Percentiles rank a stretch among this genome's conserved stretches.
These are phyloP conservation scores for Galaxea fascicularis DNA, from an alignment of 92 coral and sea anemone genomes.

Conservation along the genomic window DNA sequence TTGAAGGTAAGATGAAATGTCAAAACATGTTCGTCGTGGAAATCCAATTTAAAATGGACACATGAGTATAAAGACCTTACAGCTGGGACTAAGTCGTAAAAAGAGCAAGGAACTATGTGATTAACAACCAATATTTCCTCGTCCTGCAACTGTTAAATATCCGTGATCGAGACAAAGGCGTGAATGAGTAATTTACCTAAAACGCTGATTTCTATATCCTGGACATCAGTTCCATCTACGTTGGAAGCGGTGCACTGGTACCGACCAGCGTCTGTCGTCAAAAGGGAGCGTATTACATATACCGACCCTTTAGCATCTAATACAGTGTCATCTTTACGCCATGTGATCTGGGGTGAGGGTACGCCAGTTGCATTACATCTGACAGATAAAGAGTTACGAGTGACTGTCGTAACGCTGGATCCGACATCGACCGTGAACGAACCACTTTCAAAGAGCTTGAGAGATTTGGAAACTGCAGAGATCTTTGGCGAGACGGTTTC, in stretches of 20 bases:
- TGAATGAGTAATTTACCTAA: conserved; percentile 54
- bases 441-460: conserved; percentile 46
- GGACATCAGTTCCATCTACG: conserved; percentile 68
- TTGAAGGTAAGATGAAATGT: no score
- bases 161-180: not conserved
- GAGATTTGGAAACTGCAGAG: conserved; percentile 23
- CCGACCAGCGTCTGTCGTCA: conserved; percentile 74
- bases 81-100: no score
- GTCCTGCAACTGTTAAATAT: not conserved
- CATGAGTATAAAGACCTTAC: no score
- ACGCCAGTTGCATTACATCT: conserved; percentile 84
- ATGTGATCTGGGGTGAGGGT: conserved; percentile 71
- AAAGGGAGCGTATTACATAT: conserved; percentile 41
- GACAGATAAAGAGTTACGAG: conserved; percentile 70
- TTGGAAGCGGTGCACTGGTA: conserved; percentile 90
- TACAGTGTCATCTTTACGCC: conserved; percentile 66
- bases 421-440: conserved; percentile 70
- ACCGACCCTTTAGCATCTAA: conserved; percentile 54
- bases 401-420: conserved; percentile 73
- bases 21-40: no score
- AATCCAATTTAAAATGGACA: no score
- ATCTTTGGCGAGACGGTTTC: conserved; percentile 88
- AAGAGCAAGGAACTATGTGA: no score
- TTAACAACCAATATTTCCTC: not conserved
- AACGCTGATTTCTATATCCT: conserved; percentile 58